Evolutionary conservation across 2,888 invertebrate genomes (phyloP), one percentile per base, ranked within the genome.

Genomic region (Drosophila dives): DNA sequence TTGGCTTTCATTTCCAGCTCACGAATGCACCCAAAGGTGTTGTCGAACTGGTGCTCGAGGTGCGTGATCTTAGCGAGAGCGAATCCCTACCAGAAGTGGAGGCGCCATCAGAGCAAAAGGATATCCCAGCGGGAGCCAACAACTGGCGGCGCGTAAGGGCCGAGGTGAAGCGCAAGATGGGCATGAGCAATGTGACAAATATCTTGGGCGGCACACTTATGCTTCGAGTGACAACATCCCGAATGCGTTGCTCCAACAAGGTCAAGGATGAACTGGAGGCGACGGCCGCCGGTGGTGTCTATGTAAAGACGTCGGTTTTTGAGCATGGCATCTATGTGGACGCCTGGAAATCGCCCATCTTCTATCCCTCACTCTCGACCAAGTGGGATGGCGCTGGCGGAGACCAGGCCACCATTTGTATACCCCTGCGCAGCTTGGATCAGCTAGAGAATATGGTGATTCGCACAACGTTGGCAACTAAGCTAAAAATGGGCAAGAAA

Each of bases 271-370:
- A 93, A 38, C 86, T 93, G 63, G 93, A 93, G 75, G 89, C 87
- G 45, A 91, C 91, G 11, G 92, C 92, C n/a, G 90, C 91, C 40
- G 72, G 70, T 0, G 95, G 95, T 62, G 94, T 97, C 85, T 97
- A 97, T 91, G 94, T 97, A 74, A 97, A 97, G 93, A 96, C 97
- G 68, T 95, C 95, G 0, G 95, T 96, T 71, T 94, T 95, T 74
- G 96, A 97, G 90, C 95, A 95, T 70, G 95, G 95, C 79, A 95
- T 93, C 59, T 93, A 94, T 42, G 93, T 94, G 34, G 93, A 94
- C 65, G 94, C 94, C 75, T 96, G 97, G 96, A 96, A 96, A 91
- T 96, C 96, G 80, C 95, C 95, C 83, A 94, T 94, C 76, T 97
- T 97, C 92, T 94, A 94, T 20, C 96, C 97, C 7, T 95, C 96